These are phyloP conservation scores for Acanthochromis polyacanthus DNA, from an alignment of 2,113 vertebrate species.

Conservation along the genomic window DNA sequence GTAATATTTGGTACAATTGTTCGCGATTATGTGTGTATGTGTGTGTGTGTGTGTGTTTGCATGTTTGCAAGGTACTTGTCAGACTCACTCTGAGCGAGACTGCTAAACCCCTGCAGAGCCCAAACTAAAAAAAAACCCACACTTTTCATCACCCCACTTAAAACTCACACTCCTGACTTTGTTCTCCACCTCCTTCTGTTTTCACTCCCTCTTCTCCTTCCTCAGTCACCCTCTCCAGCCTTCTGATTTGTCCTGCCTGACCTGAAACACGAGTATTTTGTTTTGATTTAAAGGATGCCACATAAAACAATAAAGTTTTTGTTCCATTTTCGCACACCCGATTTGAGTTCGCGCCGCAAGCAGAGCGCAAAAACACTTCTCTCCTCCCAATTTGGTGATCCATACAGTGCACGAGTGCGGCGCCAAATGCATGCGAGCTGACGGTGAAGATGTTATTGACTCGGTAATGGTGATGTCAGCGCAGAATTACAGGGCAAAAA, in stretches of 20 bases:
- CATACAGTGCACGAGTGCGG: slow-evolving; percentile 19
- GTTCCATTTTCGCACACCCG: not conserved
- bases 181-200: slow-evolving; percentile 42
- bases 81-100: slow-evolving; percentile 59
- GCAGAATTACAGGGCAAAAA: slow-evolving; percentile 69
- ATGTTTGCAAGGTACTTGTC: slow-evolving; percentile 66
- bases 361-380: slow-evolving; percentile 10
- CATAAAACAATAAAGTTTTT: slow-evolving; percentile 13
- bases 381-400: slow-evolving; percentile 45
- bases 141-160: slow-evolving; percentile 74
- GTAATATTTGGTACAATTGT: slow-evolving; percentile 29
- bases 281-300: slow-evolving; percentile 60
- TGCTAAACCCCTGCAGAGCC: slow-evolving; percentile 62
- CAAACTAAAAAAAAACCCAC: slow-evolving; percentile 40
- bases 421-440: slow-evolving; percentile 21
- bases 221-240: slow-evolving; percentile 50
- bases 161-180: slow-evolving; percentile 61
- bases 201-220: slow-evolving; percentile 8
- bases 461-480: slow-evolving; percentile 70
- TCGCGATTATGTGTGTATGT: not conserved
- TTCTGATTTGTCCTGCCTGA: slow-evolving; percentile 59
- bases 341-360: slow-evolving; percentile 37
- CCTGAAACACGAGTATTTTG: slow-evolving; percentile 61
- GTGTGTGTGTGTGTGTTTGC: slow-evolving; percentile 23
- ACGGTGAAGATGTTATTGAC: slow-evolving; percentile 67